Base-by-base conservation (phyloP, 37 sponge, comb jelly and placozoan species). In the Corticium candelabrum region DNA sequence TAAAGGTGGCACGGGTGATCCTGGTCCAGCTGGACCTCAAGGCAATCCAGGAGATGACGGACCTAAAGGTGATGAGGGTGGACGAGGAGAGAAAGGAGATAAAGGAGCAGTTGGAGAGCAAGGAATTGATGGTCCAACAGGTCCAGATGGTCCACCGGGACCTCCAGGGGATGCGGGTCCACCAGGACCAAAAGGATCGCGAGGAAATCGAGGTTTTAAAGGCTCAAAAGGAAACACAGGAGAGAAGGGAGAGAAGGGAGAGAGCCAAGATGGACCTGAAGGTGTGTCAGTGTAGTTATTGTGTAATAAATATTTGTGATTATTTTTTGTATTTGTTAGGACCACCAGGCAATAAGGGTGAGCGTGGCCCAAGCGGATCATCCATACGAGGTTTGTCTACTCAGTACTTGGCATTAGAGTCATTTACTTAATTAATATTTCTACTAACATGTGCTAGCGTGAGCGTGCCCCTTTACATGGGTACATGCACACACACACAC, bases 81-180 rank as follows among this genome's bases (percentile, higher is more conserved):
- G 70, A 1, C 2, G 3, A 2, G 85, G 85, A 29, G 74, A 71
- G 5, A 34, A 43, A 27, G 85, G 85, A 7, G 74, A 5, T 1
- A 27, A 74, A 1, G 79, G 79, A 27, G 79, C 2, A 3, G 41
- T 57, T 34, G 84, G 84, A 33, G 67, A 67, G 11, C 69, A 70
- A 2, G 84, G 84, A 29, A 2, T 35, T 3, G 35, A 5, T 2
- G 84, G 84, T 39, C 40, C 62, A n/a, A 33, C 76, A 34, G 84
- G 84, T 32, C 77, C 68, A 11, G 36, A 40, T 39, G 84, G 84
- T 3, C 36, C 62, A 3, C 76, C 77, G 33, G 84, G 84, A 21
- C 34, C 76, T 37, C 67, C 37, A 15, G 84, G 84, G 7, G 34
- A 69, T 40, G 36, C 76, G 7, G 76, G 76, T 21, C 37, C 76